Conservation (phyloP, 2,113 vertebrate species). For the Nycticryphes semicollaris region DNA sequence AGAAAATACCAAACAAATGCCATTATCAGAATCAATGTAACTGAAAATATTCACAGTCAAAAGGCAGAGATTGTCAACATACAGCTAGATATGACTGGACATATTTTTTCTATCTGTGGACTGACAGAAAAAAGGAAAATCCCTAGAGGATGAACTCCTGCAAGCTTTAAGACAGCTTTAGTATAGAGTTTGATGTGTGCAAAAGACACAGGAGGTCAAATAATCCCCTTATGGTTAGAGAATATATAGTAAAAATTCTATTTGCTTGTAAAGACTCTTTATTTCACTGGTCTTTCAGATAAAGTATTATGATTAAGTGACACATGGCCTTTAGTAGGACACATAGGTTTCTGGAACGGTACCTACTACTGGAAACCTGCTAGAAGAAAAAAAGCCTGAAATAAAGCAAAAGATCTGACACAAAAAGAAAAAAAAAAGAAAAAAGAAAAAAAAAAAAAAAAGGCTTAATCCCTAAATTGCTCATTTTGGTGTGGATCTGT, state of each 20-base stretch:
- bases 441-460: not conserved
- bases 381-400: not conserved
- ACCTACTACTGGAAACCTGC: not conserved
- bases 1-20: not conserved
- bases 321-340: constrained; percentile 20
- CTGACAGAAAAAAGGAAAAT: constrained; percentile 63
- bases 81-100: constrained; percentile 23
- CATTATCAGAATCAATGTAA: not conserved
- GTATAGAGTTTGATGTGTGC: constrained; percentile 45
- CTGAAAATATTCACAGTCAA: not conserved
- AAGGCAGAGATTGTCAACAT: constrained; percentile 30
- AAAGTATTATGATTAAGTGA: constrained; percentile 44
- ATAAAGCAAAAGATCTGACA: constrained; percentile 6
- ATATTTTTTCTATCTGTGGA: constrained; percentile 37
- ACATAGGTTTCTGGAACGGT: not conserved
- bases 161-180: constrained; percentile 56
- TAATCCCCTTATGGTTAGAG: constrained; percentile 55
- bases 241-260: constrained; percentile 55
- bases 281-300: constrained; percentile 45
- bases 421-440: not conserved
- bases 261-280: constrained; percentile 54
- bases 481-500: not conserved
- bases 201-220: constrained; percentile 56
- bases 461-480: not conserved
- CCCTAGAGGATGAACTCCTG: constrained; percentile 37